Evolutionary conservation across 2,888 invertebrate genomes (phyloP), one percentile per base, ranked within the genome.

Genomic region (Glaucopsyche alexis): DNA sequence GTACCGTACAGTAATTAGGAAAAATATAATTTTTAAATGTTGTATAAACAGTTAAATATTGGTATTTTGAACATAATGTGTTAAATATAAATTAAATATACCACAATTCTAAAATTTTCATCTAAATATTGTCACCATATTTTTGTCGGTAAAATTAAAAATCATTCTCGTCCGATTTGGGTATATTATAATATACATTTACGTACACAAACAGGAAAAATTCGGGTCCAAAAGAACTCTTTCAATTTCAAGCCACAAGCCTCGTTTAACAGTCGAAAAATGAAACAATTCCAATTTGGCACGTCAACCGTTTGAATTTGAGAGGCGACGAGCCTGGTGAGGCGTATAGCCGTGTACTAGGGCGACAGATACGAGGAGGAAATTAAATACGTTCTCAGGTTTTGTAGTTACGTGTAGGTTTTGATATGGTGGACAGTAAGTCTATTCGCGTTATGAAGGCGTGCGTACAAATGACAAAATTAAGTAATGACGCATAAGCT

Each of bases 211-310:
- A 42, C 42, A 55, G 19, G 19, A 52, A 16, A 52, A 52, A 55
- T 38, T 60, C 13, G 72, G 45, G 72, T 50, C 71, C 71, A 75
- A 77, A 77, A 78, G 76, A 74, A 76, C 78, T 79, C 79, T 81
- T 82, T 81, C 81, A 78, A 79, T 81, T 84, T 79, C 79, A 77
- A 78, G 83, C 88, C 88, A 84, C 87, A 84, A 81, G 81, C 83
- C 80, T 79, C 80, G 85, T 82, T 87, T 86, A 84, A 85, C 84
- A 84, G 81, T 85, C 80, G 83, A 89, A 91, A 91, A 91, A 89
- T 86, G 84, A 88, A 90, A 90, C 88, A 90, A 88, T 91, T 89
- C 86, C 85, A 90, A 89, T 89, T 90, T 84, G 85, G 87, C 85
- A 86, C 88, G 90, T 89, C 90, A 90, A 88, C 87, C 85, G 85